Evolutionary conservation across 2,113 vertebrate species (phyloP).

Genomic region (Paramisgurnus dabryanus): DNA sequence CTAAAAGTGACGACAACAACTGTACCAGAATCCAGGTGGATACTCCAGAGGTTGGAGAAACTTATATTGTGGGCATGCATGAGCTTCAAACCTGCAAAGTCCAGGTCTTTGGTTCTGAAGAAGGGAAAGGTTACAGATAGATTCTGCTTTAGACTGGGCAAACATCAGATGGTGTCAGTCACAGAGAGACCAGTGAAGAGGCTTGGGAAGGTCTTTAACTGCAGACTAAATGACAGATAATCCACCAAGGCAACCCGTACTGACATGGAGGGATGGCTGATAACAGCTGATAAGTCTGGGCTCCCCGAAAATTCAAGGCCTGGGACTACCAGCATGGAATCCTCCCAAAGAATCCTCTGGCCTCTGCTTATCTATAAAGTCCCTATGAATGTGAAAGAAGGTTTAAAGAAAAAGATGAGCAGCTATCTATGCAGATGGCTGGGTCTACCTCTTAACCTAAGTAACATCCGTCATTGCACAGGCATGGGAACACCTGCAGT

Average conservation of each 20-base stretch:
- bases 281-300: conserved; percentile 4
- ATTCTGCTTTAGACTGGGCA: not conserved
- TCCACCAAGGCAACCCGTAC: too few relatives aligned
- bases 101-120: not conserved
- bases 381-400: not conserved
- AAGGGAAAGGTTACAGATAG: not conserved
- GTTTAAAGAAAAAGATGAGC: not conserved
- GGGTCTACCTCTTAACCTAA: not conserved
- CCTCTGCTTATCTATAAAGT: not conserved
- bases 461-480: not conserved
- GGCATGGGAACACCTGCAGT: not conserved
- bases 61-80: not conserved
- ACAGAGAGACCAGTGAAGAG: not conserved
- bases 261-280: not conserved
- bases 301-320: not conserved
- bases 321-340: too few relatives aligned
- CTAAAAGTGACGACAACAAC: too few relatives aligned
- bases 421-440: not conserved
- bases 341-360: not conserved
- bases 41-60: not conserved
- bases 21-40: too few relatives aligned
- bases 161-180: too few relatives aligned
- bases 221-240: too few relatives aligned
- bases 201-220: too few relatives aligned
- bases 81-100: not conserved